phyloP scores from a whole-genome alignment of 2,888 invertebrate genomes.

The Nomada flava region DNA sequence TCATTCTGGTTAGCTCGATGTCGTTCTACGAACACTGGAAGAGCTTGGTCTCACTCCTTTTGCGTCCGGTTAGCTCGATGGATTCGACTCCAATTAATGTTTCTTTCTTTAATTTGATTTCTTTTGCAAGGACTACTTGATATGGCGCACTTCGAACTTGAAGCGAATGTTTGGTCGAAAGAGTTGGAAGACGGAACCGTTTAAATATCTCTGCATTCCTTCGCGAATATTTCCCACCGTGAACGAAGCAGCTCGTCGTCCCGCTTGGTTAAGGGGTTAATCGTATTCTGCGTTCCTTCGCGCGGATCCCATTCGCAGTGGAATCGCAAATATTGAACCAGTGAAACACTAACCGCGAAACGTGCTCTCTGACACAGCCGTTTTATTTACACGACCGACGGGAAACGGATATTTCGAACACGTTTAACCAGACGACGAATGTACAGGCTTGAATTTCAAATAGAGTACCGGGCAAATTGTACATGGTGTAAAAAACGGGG shows the following conservation, averaged over 20 bases:
- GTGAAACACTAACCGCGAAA: conserved; percentile 46
- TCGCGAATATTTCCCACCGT: conserved; percentile 8
- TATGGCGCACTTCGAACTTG: background rate
- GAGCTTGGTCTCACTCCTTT: conserved; percentile 19
- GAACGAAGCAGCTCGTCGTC: background rate
- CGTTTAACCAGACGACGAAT: background rate
- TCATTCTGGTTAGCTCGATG: conserved; percentile 13
- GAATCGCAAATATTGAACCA: conserved; percentile 54
- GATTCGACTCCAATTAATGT: background rate
- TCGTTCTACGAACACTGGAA: conserved; percentile 29
- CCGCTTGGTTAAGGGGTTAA: conserved; percentile 52
- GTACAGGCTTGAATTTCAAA: background rate
- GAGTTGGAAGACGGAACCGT: conserved; percentile 14
- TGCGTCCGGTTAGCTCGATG: background rate
- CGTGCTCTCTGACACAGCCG: conserved; percentile 7
- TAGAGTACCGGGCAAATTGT: background rate
- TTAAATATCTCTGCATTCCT: conserved; percentile 17
- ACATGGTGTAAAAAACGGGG: background rate
- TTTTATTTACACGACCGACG: background rate
- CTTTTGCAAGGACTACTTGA: background rate
- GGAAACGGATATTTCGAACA: background rate
- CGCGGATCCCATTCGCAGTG: conserved; percentile 28
- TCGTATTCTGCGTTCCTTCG: conserved; percentile 36
- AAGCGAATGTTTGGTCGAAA: background rate
- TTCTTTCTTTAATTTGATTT: background rate